Evolutionary conservation across 2,888 invertebrate genomes (phyloP).

Genomic region (Drosophila mayaguana): DNA sequence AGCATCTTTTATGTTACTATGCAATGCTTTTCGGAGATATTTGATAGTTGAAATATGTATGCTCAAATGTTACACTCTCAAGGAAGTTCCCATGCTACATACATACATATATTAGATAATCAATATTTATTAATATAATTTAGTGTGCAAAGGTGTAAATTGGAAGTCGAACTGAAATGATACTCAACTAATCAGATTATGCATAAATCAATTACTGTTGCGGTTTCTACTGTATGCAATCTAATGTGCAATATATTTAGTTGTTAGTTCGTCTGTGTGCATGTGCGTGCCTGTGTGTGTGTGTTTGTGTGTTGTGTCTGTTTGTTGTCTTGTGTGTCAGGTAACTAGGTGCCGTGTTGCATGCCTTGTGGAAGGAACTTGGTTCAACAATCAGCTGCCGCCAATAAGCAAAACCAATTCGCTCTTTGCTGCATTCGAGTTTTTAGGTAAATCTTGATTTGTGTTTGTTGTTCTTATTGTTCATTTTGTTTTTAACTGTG

Average conservation of each 20-base stretch:
- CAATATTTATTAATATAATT: not conserved
- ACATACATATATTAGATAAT: not conserved
- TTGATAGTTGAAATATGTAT: not conserved
- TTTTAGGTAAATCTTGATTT: constrained; percentile 24
- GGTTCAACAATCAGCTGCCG: constrained; percentile 44
- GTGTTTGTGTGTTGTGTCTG: not conserved
- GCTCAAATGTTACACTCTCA: not conserved
- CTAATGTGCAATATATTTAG: constrained; percentile 2
- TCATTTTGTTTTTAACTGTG: constrained; percentile 12
- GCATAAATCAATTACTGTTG: not conserved
- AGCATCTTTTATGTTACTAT: not conserved
- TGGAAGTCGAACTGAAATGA: not conserved
- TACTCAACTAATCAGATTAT: not conserved
- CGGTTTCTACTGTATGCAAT: not conserved
- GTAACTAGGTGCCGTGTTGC: constrained; percentile 66
- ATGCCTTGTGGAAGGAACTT: constrained; percentile 52
- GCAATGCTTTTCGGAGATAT: not conserved
- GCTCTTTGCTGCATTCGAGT: constrained; percentile 32
- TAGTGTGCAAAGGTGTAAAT: not conserved
- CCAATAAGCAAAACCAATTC: constrained; percentile 63
- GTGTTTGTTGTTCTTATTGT: constrained; percentile 12
- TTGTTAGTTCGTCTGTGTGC: not conserved
- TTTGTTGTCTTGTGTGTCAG: constrained; percentile 25
- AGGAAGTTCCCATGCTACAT: not conserved
- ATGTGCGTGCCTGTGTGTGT: not conserved